Evolutionary conservation across 2,113 vertebrate genomes (phyloP).

Genomic region (Peucedramus taeniatus): DNA sequence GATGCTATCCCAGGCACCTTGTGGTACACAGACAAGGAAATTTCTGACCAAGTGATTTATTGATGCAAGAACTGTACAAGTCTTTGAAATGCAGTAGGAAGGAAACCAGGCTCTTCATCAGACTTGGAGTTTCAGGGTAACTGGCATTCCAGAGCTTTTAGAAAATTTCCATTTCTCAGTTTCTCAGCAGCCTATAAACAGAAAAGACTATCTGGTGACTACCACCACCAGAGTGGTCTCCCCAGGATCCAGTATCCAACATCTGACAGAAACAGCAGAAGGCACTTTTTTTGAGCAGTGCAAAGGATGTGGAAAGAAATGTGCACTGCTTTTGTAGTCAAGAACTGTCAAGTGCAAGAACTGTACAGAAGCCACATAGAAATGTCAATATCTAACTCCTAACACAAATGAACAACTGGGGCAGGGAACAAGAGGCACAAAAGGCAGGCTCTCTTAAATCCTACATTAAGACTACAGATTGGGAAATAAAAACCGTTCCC

Average conservation of each 20-base stretch:
- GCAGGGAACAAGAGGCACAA: background rate
- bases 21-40: background rate
- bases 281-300: background rate
- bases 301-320: background rate
- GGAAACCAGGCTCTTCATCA: background rate
- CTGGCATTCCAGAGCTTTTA: background rate
- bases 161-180: background rate
- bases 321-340: background rate
- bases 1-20: background rate
- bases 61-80: background rate
- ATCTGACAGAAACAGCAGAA: background rate
- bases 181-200: background rate
- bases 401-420: background rate
- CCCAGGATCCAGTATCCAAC: background rate
- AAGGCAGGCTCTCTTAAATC: background rate
- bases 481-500: background rate
- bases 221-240: background rate
- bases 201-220: background rate
- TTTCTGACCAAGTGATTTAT: background rate
- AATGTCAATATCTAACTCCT: background rate
- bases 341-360: too few species aligned
- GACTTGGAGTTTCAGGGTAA: background rate
- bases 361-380: background rate
- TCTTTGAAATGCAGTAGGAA: background rate
- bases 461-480: background rate